Evolutionary conservation across 2,888 invertebrate genomes (phyloP).

Genomic region (Lasioglossum leucozonium): DNA sequence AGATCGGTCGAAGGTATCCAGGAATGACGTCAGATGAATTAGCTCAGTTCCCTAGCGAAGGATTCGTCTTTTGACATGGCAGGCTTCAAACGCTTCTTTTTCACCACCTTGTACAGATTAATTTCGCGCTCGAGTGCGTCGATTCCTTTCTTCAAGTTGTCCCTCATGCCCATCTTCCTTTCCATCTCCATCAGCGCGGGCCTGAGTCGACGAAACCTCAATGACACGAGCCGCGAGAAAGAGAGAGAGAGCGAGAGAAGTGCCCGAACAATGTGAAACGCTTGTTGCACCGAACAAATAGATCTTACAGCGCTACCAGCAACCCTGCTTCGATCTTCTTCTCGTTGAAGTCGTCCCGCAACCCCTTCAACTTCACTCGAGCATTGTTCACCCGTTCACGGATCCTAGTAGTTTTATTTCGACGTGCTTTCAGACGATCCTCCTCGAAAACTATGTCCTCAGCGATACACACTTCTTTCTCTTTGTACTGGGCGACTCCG

Average conservation of each 20-base stretch:
- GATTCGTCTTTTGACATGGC: background rate
- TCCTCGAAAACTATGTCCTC: conserved; percentile 64
- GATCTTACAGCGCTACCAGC: conserved; percentile 69
- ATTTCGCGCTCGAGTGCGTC: conserved; percentile 49
- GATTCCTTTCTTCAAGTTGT: conserved; percentile 59
- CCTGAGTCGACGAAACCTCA: conserved; percentile 51
- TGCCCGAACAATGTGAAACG: background rate
- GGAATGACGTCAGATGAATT: background rate
- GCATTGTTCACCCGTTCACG: conserved; percentile 57
- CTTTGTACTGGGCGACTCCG: conserved; percentile 70
- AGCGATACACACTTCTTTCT: conserved; percentile 65
- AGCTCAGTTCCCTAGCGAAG: background rate
- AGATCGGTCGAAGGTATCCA: background rate
- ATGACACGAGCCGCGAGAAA: conserved; percentile 28
- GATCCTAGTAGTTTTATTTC: conserved; percentile 35
- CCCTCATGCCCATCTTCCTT: conserved; percentile 54
- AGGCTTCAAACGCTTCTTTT: background rate
- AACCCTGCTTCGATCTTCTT: conserved; percentile 70
- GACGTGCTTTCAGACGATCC: conserved; percentile 37
- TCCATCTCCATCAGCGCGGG: conserved; percentile 71
- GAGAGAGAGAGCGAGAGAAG: no score
- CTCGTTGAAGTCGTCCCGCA: conserved; percentile 53
- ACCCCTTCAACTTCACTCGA: conserved; percentile 49
- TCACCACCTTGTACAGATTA: conserved; percentile 19
- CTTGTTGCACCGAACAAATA: background rate